Evolutionary conservation across 2,797 vertebrate genomes (phyloP).

Genomic region (Semotilus atromaculatus): DNA sequence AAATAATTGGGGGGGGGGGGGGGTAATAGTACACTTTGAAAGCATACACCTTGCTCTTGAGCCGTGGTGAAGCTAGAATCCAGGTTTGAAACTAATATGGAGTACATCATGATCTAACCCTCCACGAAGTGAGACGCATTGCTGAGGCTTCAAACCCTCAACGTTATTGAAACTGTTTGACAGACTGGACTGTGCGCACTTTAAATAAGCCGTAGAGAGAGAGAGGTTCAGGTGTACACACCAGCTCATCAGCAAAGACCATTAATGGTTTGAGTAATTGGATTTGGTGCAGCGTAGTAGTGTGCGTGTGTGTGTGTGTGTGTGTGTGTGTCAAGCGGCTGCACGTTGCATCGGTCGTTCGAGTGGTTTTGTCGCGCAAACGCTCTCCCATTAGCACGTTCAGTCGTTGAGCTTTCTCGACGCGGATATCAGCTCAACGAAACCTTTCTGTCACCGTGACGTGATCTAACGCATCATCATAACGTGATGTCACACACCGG

Average conservation of each 20-base stretch:
- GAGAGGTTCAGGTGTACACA: neutral
- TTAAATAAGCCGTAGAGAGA: neutral
- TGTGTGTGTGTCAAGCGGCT: neutral
- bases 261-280: slow-evolving; percentile 7
- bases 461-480: neutral
- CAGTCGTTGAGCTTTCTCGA: neutral
- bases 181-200: neutral
- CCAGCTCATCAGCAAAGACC: neutral
- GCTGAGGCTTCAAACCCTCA: no score
- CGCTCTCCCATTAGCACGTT: neutral
- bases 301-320: no score
- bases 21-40: neutral
- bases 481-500: neutral
- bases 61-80: neutral
- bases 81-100: neutral
- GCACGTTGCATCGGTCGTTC: neutral
- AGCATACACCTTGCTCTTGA: neutral
- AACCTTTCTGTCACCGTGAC: neutral
- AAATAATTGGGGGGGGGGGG: no score
- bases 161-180: neutral
- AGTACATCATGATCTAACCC: neutral
- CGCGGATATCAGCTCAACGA: neutral
- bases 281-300: neutral
- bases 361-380: slow-evolving; percentile 35
- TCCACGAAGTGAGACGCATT: no score